Base-by-base conservation (phyloP, 2,888 invertebrate species). In the Smittia aterrima region DNA sequence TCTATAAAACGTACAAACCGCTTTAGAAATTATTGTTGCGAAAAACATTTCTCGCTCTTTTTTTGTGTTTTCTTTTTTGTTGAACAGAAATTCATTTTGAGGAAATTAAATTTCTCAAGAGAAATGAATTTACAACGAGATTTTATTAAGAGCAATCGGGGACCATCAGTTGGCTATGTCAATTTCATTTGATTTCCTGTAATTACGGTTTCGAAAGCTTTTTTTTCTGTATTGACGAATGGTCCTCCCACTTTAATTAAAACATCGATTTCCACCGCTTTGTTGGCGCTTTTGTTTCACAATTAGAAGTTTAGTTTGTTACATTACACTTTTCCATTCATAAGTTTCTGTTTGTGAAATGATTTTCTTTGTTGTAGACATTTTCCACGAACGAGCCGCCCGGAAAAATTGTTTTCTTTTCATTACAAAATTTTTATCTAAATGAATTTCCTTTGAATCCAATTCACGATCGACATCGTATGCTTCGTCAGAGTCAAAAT, bases 311-410 rank as follows among this genome's bases (percentile, higher is more conserved):
- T 58, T 58, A 7, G 18, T 58, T 58, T n/a, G 16, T 47, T 6
- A 47, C 47, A 47, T 47, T 47, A 47, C 47, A 47, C 47, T 47
- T 47, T 47, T 47, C 47, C 47, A 47, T 47, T 58, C 58, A 58
- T 58, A 58, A 58, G 58, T 58, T 20, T 58, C 18, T 4, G n/a
- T 47, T 47, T 6, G 2, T n/a, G 32, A n/a, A n/a, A n/a, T n/a
- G 32, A 32, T 32, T 32, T 32, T 32, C 3, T 32, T 32, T 32
- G 4, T 3, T 9, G 32, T n/a, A n/a, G n/a, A n/a, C n/a, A n/a
- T n/a, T n/a, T n/a, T n/a, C n/a, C n/a, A n/a, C n/a, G n/a, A n/a
- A n/a, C n/a, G n/a, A n/a, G n/a, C 4, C 32, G 32, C 32, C 32
- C 32, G 32, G n/a, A n/a, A n/a, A 32, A 9, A 9, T 3, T 9